Base-by-base conservation (phyloP, 1,140 invertebrate species). In the Marisa cornuarietis region DNA sequence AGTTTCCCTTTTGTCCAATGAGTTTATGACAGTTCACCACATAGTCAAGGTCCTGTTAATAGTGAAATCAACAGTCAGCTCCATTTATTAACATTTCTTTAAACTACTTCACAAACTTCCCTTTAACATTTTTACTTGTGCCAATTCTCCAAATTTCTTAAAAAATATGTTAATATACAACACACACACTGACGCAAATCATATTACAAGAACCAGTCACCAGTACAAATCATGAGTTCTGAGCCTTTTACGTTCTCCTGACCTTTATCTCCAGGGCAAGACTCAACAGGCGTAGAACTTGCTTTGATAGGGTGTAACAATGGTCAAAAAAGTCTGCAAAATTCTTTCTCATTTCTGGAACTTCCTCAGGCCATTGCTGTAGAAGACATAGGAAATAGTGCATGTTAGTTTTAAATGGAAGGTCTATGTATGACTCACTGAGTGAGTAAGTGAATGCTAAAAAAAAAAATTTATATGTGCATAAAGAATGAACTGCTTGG, bases 1-100 rank as follows among this genome's bases (percentile, higher is more conserved):
- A 91, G 88, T 95, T 95, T 77, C 91, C 92, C 76, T 93, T 90
- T 79, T 92, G 92, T 88, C 94, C 88, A 92, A 95, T 94, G 79
- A 92, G 91, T 7, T 93, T 91, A 89, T 95, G 94, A 49, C 79
- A 51, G 8, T 81, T 51, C 8, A 42, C 20, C 9, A 77, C 31
- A 16, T 77, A 65, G 71, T 73, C 42, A 65, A 42, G 66, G 68
- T 80, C 73, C 79, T 80, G 51, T 20, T 74, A n/a, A 31, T 4
- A 24, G 49, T 49, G 58, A 26, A 22, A 22, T 24, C 26, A 72
- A 26, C n/a, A 72, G 24, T 31, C 71, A 72, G 20, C 1, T 22
- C 9, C 9, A 49, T 26, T 24, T 72, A 16, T 42, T 13, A 24
- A 72, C 20, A 65, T 24, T 65, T 20, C 62, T 65, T 18, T 6